A percentile compares a stretch with the other conserved stretches of the same genome.
These are phyloP conservation scores for Zeugodacus cucurbitae DNA, from an alignment of 1,140 invertebrate species.

Conservation along the genomic window DNA sequence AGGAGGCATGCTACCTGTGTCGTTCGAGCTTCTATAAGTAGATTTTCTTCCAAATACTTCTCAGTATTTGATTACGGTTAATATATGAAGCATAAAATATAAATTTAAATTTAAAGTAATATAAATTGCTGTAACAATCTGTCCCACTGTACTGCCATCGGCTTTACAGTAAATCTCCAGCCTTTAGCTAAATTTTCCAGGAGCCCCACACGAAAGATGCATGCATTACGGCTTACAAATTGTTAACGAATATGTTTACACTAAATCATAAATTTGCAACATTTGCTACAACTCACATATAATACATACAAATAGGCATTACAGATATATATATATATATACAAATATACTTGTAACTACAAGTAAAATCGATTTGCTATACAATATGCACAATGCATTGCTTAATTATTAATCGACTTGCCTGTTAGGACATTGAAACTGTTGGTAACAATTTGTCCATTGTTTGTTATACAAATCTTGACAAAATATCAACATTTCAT, in stretches of 20 bases:
- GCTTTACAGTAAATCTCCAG: not conserved
- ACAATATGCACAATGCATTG: not conserved
- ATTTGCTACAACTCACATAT: not conserved
- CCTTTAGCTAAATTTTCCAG: not conserved
- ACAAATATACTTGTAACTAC: no score
- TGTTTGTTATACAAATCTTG: not conserved
- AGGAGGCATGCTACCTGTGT: no score
- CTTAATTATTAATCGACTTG: not conserved
- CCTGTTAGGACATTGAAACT: not conserved
- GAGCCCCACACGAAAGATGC: not conserved
- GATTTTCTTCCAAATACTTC: no score
- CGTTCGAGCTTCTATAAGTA: no score
- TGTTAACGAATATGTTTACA: not conserved
- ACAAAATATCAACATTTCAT: not conserved
- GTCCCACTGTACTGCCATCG: no score
- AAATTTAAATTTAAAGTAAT: no score
- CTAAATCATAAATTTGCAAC: not conserved
- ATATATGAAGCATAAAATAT: no score
- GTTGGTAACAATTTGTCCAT: not conserved
- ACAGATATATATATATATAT: no score
- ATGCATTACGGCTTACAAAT: not conserved
- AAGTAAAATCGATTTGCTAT: no score
- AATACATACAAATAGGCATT: not conserved
- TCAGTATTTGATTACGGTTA: no score
- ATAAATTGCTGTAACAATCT: no score